Evolutionary conservation across 2,888 invertebrate genomes (phyloP).

Genomic region (Morinoia aosen): DNA sequence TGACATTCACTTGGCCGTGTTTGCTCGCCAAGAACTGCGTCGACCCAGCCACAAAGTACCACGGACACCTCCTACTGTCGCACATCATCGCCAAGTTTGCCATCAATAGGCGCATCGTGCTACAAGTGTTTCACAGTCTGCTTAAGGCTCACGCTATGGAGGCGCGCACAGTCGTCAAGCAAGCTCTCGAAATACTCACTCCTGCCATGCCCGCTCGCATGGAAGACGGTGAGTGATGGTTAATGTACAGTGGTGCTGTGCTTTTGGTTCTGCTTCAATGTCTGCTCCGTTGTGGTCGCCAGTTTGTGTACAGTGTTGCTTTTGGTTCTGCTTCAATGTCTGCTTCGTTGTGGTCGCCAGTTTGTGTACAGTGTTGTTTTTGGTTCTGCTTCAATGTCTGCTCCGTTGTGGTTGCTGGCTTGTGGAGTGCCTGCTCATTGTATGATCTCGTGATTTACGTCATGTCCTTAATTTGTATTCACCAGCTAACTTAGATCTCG

Average conservation of each 20-base stretch:
- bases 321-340: no score
- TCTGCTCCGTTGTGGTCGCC: background rate
- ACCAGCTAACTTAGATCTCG: no score
- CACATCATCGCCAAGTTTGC: constrained; percentile 98
- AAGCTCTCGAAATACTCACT: constrained; percentile 95
- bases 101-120: constrained; percentile 95
- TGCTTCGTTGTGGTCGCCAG: no score
- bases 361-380: no score
- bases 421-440: background rate
- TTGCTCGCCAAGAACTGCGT: constrained; percentile 93
- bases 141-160: constrained; percentile 91
- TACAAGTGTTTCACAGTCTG: constrained; percentile 80
- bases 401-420: no score
- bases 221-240: constrained; percentile 80
- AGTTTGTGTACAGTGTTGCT: no score
- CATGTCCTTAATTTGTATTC: no score
- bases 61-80: constrained; percentile 93
- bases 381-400: no score
- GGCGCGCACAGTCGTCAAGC: constrained; percentile 91
- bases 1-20: constrained; percentile 99
- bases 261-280: background rate
- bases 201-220: constrained; percentile 95
- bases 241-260: background rate
- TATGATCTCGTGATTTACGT: background rate
- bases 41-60: constrained; percentile 96